These are phyloP conservation scores for Pristionchus japonicus DNA, from an alignment of 2,888 invertebrate genomes.

Conservation along the genomic window DNA sequence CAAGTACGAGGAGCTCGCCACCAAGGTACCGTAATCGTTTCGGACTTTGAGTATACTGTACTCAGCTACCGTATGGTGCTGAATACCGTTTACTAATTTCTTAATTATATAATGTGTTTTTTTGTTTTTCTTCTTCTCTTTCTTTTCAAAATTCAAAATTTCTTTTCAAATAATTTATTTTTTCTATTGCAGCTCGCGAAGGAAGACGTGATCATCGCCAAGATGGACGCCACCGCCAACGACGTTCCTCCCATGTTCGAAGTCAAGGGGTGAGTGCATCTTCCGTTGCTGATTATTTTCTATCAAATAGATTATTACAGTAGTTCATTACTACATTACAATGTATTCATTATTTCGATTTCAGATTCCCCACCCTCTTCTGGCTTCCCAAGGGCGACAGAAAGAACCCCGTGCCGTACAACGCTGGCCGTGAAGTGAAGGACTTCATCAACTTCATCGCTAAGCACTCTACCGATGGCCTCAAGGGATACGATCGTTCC, in stretches of 20 bases:
- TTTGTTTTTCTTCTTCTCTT: not conserved
- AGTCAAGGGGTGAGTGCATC: constrained; percentile 84
- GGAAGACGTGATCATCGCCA: constrained; percentile 90
- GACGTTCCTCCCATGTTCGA: constrained; percentile 93
- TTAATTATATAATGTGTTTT: too few species aligned
- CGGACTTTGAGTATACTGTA: too few species aligned
- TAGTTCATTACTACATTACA: too few species aligned
- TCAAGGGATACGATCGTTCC: constrained; percentile 89
- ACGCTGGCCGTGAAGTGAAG: constrained; percentile 91
- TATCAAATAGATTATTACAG: too few species aligned
- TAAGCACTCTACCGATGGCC: constrained; percentile 88
- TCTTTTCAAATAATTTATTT: constrained; percentile 49
- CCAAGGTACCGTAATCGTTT: constrained; percentile 74
- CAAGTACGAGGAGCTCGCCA: constrained; percentile 91
- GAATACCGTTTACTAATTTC: too few species aligned
- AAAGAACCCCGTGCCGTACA: constrained; percentile 76
- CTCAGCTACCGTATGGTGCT: not conserved
- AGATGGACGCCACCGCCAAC: constrained; percentile 98
- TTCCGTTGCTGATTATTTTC: too few species aligned
- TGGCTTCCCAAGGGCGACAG: constrained; percentile 90
- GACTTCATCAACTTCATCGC: constrained; percentile 96
- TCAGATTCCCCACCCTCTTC: constrained; percentile 91
- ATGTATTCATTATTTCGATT: not conserved
- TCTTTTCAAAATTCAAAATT: not conserved
- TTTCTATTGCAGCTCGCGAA: constrained; percentile 81